Evolutionary conservation across 2,888 invertebrate genomes (phyloP).

Genomic region (Prenolepis imparis): DNA sequence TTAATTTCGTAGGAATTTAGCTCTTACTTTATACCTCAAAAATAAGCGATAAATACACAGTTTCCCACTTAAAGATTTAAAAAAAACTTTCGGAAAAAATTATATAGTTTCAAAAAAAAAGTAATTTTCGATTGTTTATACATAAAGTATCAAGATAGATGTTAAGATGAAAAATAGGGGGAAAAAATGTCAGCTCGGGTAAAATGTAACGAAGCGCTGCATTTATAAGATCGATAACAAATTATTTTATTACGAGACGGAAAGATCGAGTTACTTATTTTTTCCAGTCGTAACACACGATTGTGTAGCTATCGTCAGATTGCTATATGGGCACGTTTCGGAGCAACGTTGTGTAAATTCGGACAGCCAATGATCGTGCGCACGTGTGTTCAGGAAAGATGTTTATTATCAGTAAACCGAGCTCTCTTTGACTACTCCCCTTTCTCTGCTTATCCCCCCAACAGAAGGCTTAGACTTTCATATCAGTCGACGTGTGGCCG

Average conservation of each 20-base stretch:
- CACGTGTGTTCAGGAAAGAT: conserved; percentile 67
- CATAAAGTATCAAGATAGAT: no score
- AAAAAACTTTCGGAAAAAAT: no score
- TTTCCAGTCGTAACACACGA: background rate
- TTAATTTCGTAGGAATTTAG: no score
- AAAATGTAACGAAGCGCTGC: background rate
- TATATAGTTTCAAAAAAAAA: no score
- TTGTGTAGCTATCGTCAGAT: conserved; percentile 23
- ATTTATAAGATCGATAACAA: background rate
- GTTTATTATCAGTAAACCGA: conserved; percentile 78
- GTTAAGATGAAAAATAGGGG: background rate
- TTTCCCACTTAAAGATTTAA: no score
- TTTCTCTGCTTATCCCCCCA: conserved; percentile 33
- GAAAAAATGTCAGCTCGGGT: background rate
- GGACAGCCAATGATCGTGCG: conserved; percentile 22
- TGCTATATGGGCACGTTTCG: conserved; percentile 21
- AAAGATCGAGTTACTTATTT: conserved; percentile 14
- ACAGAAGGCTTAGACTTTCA: conserved; percentile 61
- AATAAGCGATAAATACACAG: no score
- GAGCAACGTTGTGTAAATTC: conserved; percentile 43
- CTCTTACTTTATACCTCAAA: no score
- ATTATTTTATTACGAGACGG: background rate
- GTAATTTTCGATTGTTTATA: no score
- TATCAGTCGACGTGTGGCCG: conserved; percentile 68
- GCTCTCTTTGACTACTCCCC: conserved; percentile 58